Base-by-base conservation (phyloP, 2,888 invertebrate genomes). In the Callyntrura sp. region DNA sequence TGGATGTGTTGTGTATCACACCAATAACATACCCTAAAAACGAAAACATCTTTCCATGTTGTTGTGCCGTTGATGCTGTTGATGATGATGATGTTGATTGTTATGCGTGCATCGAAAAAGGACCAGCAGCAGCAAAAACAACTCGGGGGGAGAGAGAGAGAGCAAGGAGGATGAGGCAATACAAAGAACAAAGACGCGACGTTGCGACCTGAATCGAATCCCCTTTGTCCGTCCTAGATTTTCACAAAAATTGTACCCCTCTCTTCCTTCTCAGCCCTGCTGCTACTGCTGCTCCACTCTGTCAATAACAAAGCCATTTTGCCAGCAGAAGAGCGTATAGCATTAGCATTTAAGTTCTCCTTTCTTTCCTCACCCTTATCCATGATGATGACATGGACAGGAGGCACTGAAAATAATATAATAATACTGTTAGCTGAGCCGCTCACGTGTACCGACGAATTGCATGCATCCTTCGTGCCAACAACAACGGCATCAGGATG, bases 171-270 rank as follows among this genome's bases (percentile, higher is more conserved):
- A 48, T 73, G 73, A 73, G 45, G 73, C 45, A 73, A 83, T 35
- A 35, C 35, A 28, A n/a, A 76, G 85, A 85, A 86, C 85, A 86
- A 86, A 86, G 85, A 86, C 79, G 73, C 73, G 73, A 73, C 73
- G 73, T 73, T 73, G 48, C 73, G 70, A 87, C 87, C 85, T 86
- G 87, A 87, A 55, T 81, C 45, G 87, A 87, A 55, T 81, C 45
- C 81, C 85, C 73, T 87, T 81, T 81, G 70, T 81, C 81, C 81
- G 87, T 68, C 87, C 87, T 87, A 87, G 87, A 86, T 87, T 87
- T 68, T 87, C 73, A 70, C 68, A 20, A 86, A 87, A 81, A 81
- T 84, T 57, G 68, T 65, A 83, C 83, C 68, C 62, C 73, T 73
- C 73, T 70, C 70, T 73, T 48, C 45, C 48, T 73, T 73, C 23